Evolutionary conservation across 2,888 invertebrate genomes (phyloP).

Genomic region (Trachelus stipa): DNA sequence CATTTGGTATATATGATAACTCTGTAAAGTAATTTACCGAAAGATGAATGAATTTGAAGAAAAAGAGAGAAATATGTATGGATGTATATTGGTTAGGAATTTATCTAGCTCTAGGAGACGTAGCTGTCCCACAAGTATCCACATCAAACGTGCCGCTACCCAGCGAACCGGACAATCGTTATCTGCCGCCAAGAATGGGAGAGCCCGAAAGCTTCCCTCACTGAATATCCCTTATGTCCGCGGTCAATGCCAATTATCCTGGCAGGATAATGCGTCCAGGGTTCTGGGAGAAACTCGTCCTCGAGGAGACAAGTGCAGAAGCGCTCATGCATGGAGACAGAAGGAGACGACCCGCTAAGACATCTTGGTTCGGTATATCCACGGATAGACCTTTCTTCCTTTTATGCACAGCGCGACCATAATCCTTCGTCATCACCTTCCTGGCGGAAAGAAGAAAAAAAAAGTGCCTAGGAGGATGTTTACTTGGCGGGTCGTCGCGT

Average conservation of each 20-base stretch:
- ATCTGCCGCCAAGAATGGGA: constrained; percentile 44
- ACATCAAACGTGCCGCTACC: constrained; percentile 55
- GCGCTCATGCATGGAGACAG: constrained; percentile 22
- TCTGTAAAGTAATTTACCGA: not conserved
- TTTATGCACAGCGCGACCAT: constrained; percentile 19
- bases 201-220: constrained; percentile 26
- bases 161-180: constrained; percentile 57
- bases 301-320: constrained; percentile 32
- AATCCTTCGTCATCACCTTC: constrained; percentile 21
- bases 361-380: constrained; percentile 24
- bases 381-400: constrained; percentile 16
- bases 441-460: constrained; percentile 16
- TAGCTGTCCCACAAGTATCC: not conserved
- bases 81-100: not conserved
- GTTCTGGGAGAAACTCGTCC: constrained; percentile 15
- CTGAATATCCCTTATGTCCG: constrained; percentile 26
- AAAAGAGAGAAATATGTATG: not conserved
- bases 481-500: not conserved
- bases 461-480: not conserved
- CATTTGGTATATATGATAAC: not conserved
- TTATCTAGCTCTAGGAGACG: not conserved
- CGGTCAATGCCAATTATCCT: constrained; percentile 41
- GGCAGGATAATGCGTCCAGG: constrained; percentile 32
- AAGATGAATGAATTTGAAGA: not conserved
- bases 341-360: constrained; percentile 9